Conservation (phyloP, 2,113 vertebrate genomes). For the Naja naja region DNA sequence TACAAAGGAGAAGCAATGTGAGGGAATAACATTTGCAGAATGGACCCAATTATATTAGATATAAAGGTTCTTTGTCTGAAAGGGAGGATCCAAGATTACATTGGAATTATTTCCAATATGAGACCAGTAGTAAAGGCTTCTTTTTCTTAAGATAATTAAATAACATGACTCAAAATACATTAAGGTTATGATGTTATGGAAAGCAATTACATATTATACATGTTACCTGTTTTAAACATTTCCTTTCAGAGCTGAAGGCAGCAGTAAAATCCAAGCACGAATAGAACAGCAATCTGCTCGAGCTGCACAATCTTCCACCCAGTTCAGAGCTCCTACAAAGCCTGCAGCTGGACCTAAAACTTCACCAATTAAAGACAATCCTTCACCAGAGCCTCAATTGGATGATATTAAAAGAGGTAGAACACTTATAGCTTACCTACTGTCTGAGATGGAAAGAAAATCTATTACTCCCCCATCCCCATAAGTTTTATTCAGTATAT, state of each 20-base stretch:
- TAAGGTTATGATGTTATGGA: neutral
- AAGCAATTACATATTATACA: neutral
- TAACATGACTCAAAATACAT: neutral
- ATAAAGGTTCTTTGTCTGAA: neutral
- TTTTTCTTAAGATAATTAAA: neutral
- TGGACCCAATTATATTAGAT: neutral
- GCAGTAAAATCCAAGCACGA: constrained; percentile 96
- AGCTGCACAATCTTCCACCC: constrained; percentile 79
- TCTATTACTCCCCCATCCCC: neutral
- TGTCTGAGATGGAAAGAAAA: neutral
- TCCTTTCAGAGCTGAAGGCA: constrained; percentile 90
- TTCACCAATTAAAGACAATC: constrained; percentile 92
- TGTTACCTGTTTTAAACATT: neutral
- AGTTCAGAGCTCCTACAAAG: constrained; percentile 89
- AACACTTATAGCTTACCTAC: constrained; percentile 3
- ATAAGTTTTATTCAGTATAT: neutral
- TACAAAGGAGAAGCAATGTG: neutral
- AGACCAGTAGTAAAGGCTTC: neutral
- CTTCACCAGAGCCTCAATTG: constrained; percentile 94
- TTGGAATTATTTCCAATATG: neutral
- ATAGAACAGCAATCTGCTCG: constrained; percentile 92
- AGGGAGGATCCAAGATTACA: neutral
- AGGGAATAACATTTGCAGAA: neutral
- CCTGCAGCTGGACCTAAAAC: constrained; percentile 86
- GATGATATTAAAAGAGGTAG: constrained; percentile 98